Conservation (phyloP, 2,113 vertebrate species). For the Pongo pygmaeus region DNA sequence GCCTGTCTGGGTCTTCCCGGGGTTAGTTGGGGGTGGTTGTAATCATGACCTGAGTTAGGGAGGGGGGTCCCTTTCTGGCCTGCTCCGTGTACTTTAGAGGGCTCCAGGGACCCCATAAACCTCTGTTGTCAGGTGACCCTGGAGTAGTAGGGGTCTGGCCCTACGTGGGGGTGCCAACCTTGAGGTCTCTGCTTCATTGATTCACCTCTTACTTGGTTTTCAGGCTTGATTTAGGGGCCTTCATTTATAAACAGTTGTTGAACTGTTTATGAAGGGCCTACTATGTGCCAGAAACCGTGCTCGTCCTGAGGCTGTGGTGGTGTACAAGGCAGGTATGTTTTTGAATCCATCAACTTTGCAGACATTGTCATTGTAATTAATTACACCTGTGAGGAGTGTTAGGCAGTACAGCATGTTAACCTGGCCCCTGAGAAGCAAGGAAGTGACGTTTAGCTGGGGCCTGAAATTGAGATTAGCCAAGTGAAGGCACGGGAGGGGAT, state of each 20-base stretch:
- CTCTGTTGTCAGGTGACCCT: background rate
- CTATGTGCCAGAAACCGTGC: background rate
- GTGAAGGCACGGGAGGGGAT: background rate
- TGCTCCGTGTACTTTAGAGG: background rate
- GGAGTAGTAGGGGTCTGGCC: no score
- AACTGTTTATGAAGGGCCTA: background rate
- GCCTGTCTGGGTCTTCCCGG: background rate
- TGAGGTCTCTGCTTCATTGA: background rate
- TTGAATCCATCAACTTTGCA: background rate
- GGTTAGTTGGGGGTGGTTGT: background rate
- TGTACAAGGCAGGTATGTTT: background rate
- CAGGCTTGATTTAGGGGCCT: background rate
- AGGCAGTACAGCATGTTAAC: background rate
- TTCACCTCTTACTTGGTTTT: background rate
- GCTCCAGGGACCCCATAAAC: background rate
- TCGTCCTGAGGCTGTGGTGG: background rate
- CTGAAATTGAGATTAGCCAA: background rate
- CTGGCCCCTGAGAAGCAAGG: background rate
- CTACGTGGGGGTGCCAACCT: fast-evolving
- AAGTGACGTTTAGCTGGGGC: background rate
- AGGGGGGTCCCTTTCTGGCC: background rate
- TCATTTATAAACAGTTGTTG: background rate
- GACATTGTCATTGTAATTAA: background rate
- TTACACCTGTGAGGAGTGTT: background rate
- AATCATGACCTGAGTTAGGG: background rate